Evolutionary conservation across 2,888 invertebrate species (phyloP).

Genomic region (Argyra leucocephala): DNA sequence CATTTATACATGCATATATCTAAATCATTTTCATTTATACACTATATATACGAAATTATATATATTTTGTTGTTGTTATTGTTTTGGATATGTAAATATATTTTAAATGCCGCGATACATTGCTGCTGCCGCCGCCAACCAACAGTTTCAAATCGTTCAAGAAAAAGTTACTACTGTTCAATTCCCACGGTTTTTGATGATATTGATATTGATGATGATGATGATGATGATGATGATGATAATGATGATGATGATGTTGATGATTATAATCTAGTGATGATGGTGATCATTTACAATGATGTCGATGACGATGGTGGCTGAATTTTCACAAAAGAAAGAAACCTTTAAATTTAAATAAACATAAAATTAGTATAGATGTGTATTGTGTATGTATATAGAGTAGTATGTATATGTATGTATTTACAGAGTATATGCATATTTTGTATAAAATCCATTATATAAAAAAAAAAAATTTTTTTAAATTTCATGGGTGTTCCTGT

Average conservation of each 20-base stretch:
- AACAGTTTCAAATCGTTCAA: conserved; percentile 3
- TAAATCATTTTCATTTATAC: background rate
- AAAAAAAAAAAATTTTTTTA: no score
- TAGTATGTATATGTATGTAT: no score
- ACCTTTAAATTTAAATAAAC: no score
- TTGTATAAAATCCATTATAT: no score
- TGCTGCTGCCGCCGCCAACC: conserved; percentile 1
- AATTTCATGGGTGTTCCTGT: no score
- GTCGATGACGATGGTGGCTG: background rate
- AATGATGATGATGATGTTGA: background rate
- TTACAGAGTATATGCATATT: no score
- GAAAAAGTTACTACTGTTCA: conserved; percentile 10
- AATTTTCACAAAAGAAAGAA: no score
- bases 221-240: background rate
- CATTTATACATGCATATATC: no score
- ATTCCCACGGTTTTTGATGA: conserved; percentile 8
- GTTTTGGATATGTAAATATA: background rate
- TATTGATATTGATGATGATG: background rate
- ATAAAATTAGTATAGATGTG: no score
- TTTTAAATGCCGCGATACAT: conserved; percentile 3
- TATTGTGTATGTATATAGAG: no score
- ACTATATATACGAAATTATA: background rate
- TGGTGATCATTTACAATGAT: background rate
- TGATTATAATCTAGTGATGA: background rate
- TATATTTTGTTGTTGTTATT: no score